phyloP scores from a whole-genome alignment of 2,888 invertebrate genomes.

The Drosophila atripex region DNA sequence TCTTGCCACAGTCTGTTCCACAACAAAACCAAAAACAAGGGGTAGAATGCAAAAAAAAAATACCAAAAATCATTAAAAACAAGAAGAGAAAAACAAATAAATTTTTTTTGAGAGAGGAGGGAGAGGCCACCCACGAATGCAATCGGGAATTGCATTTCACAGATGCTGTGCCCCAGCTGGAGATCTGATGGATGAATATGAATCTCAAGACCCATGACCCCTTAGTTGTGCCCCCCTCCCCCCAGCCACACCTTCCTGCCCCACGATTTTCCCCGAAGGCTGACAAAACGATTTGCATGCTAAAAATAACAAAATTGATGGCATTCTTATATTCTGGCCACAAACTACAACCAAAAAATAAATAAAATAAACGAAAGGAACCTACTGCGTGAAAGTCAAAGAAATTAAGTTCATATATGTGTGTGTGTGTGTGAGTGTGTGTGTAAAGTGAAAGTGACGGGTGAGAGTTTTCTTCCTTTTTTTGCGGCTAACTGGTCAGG shows the following conservation, averaged over 20 bases:
- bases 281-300: slow-evolving; percentile 75
- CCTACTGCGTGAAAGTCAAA: slow-evolving; percentile 41
- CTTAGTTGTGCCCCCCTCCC: background rate
- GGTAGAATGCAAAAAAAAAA: background rate
- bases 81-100: slow-evolving; percentile 32
- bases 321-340: slow-evolving; percentile 46
- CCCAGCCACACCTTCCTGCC: background rate
- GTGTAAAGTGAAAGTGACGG: background rate
- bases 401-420: slow-evolving; percentile 5
- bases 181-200: slow-evolving; percentile 15
- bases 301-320: slow-evolving; percentile 77
- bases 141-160: slow-evolving; percentile 12
- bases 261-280: slow-evolving; percentile 21
- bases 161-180: slow-evolving; percentile 36
- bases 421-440: background rate
- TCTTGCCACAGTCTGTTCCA: slow-evolving; percentile 49
- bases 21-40: slow-evolving; percentile 14
- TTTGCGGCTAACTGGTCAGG: slow-evolving; percentile 67
- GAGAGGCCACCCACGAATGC: slow-evolving; percentile 18
- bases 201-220: slow-evolving; percentile 3
- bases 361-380: slow-evolving; percentile 7
- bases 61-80: slow-evolving; percentile 16
- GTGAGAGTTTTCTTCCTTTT: background rate
- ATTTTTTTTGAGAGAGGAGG: background rate
- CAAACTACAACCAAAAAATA: background rate